Evolutionary conservation across 2,888 invertebrate species (phyloP), one percentile per base, ranked within the genome.

Genomic region (Noctua janthe): DNA sequence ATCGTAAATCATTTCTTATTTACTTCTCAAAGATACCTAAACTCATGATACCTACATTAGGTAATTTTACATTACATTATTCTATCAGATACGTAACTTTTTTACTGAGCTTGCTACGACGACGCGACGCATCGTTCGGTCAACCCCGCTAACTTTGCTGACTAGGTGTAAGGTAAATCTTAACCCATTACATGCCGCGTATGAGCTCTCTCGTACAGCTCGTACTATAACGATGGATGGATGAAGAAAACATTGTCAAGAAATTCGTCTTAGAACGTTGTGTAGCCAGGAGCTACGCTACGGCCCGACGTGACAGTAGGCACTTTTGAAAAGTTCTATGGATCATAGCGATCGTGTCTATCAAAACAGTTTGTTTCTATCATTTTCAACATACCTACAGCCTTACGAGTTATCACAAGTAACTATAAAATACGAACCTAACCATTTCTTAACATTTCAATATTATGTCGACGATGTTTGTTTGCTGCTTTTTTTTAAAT

Each of bases 401-500:
- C 20, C 29, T 43, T 69, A 82, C 13, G 35, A 75, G n/a, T 39
- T 47, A 29, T 17, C 11, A 35, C 72, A 62, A 62, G 4, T 23
- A 54, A 62, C n/a, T 67, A 47, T 49, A 54, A 20, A 23, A 56
- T 35, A 39, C 39, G 1, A 76, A 64, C 8, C 23, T 29, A 56
- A 13, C 8, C 5, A 62, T 49, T 47, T 64, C 39, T 62, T 73
- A 39, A 56, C 71, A 69, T 66, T 76, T 66, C 70, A 83, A 87
- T 76, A 86, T 76, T 39, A 39, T 13, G n/a, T 20, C n/a, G n/a
- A 77, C 17, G n/a, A 81, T 74, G 71, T 80, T 82, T 82, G 74
- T 80, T 80, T 73, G 59, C 29, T 76, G 43, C 69, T 15, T 70
- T 81, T 77, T 86, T 76, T 86, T 7, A 83, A 88, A 86, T 84